Evolutionary conservation across 2,888 invertebrate genomes (phyloP), one percentile per base, ranked within the genome.

Genomic region (Palloptera scutellata): DNA sequence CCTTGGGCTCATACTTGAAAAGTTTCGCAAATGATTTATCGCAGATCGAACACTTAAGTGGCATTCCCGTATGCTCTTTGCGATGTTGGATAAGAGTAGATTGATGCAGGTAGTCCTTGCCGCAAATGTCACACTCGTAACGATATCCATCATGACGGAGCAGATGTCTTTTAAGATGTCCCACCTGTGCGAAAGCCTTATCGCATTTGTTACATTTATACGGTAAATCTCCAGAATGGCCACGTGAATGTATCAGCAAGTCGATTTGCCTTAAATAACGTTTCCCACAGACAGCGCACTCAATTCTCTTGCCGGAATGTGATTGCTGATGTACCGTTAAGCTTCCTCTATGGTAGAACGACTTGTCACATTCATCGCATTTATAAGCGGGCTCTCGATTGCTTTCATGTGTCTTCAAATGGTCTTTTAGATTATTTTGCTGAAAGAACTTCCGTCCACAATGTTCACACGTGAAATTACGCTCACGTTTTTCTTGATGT

Each of bases 281-380:
- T 42, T 75, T 75, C n/a, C 70, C 63, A 19, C 75, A 75, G 59
- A 74, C 68, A 9, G 69, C 60, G 42, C 75, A 75, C 17, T 73
- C 70, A 66, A 74, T 68, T 6, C 71, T 72, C 52, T 71, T 72
- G 1, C 74, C 75, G 1, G 64, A 68, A 20, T 75, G 75, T 58
- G 70, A 70, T 61, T 72, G 72, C 71, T 72, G 68, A 45, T 75
- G 75, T 13, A 74, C 55, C 9, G 67, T 68, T 1, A 75, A 64
- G n/a, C 74, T 75, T 3, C 74, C 71, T 48, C 74, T 75, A 60
- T 75, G 75, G 53, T 74, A 55, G 57, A 75, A 74, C 40, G 71
- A 43, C 52, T 74, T 74, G 12, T 75, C 73, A 45, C 75, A 75
- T 10, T 74, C 65, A 13, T 62, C 51, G 20, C 75, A 74, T 13